Base-by-base conservation (phyloP, 2,113 vertebrate genomes). In the Baryphthengus martii region DNA sequence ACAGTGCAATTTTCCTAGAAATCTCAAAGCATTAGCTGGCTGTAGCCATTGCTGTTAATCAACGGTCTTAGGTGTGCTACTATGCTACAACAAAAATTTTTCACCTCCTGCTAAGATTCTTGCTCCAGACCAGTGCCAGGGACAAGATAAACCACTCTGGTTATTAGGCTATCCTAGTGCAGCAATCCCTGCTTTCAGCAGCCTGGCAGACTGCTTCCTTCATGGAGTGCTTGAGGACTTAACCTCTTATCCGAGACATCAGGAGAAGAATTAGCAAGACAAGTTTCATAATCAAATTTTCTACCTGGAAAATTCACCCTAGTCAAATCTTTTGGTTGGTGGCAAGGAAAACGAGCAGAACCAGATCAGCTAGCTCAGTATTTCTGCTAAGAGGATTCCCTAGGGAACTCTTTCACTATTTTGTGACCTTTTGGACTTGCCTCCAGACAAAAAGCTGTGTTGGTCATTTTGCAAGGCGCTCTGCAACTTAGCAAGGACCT, bases 41-140 rank as follows among this genome's bases (percentile, higher is more conserved):
- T 93, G 50, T 52, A 56, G 47, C 17, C 53, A 8, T 45, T 83
- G 67, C 65, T 77, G 37, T 62, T 88, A 59, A 91, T 90, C 80
- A 65, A 40, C 17, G 8, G 5, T 73, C 40, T 65, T 52, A 67
- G 81, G 68, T 74, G 52, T 84, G 19, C 16, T 63, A 3, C 50
- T 23, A 11, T 17, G 17, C 40, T 40, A 74, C 20, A 58, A 39
- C 39, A 45, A 68, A 81, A 29, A 37, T 85, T 61, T 71, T 61
- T 23, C n/a, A 52, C 18, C 45, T 55, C 71, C 70, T 82, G 66
- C 47, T 86, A 12, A 53, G 37, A 14, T 21, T 62, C 31, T 58
- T 66, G 33, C 25, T 85, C 24, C 62, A 92, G 37, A 44, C 11
- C 62, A 53, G 15, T 19, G 39, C 24, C 66, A 85, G 37, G 49